Evolutionary conservation across 2,113 vertebrate species (phyloP).

Genomic region (Tor tambroides): DNA sequence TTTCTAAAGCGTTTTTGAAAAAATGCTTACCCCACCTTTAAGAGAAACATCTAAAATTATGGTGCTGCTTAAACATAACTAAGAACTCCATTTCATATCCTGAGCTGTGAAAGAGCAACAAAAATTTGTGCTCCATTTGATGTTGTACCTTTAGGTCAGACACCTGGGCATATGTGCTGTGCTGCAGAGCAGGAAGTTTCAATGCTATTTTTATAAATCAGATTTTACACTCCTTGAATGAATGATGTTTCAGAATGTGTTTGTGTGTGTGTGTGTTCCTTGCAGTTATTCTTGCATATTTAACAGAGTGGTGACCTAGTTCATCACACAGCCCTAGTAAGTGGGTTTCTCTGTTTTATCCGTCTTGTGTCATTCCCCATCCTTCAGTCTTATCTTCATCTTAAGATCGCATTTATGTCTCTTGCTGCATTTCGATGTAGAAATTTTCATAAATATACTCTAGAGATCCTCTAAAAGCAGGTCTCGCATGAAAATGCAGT

Average conservation of each 20-base stretch:
- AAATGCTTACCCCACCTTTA: too few species aligned
- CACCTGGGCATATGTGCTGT: not conserved
- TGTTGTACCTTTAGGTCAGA: not conserved
- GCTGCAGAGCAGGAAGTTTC: constrained; percentile 48
- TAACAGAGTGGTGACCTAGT: constrained; percentile 79
- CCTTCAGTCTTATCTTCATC: constrained; percentile 48
- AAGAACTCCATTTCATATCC: not conserved
- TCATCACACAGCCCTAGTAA: constrained; percentile 74
- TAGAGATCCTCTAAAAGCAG: constrained; percentile 60
- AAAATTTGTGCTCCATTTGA: not conserved
- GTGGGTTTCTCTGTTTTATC: constrained; percentile 76
- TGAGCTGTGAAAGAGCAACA: not conserved
- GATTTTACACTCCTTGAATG: constrained; percentile 20
- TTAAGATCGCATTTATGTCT: constrained; percentile 57
- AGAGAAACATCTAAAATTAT: not conserved
- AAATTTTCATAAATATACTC: constrained; percentile 46
- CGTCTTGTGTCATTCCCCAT: constrained; percentile 49
- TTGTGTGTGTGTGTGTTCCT: constrained; percentile 42
- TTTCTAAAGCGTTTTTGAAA: too few species aligned
- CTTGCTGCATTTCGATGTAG: constrained; percentile 49
- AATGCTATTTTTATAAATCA: constrained; percentile 36
- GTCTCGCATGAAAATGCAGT: constrained; percentile 55
- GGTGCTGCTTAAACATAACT: not conserved
- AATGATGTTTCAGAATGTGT: constrained; percentile 19
- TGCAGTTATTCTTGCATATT: constrained; percentile 75